Evolutionary conservation across 2,888 invertebrate genomes (phyloP).

Genomic region (Sabellastarte sp.): DNA sequence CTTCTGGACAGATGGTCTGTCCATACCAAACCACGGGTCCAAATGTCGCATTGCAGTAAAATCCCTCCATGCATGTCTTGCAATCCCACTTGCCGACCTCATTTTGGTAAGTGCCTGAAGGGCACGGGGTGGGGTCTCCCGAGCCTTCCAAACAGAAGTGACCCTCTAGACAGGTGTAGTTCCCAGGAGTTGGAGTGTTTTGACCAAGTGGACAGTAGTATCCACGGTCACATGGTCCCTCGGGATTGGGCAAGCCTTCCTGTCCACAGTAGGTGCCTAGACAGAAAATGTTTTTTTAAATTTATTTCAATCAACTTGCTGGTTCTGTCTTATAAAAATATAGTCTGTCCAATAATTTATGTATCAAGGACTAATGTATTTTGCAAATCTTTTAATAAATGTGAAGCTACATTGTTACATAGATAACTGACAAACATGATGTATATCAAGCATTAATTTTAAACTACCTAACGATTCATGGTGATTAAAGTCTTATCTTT

Average conservation of each 20-base stretch:
- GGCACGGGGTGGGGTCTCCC: slow-evolving; percentile 42
- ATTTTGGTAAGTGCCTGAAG: slow-evolving; percentile 49
- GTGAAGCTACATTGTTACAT: too few relatives aligned
- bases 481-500: too few relatives aligned
- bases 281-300: background rate
- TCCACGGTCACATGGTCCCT: slow-evolving; percentile 26
- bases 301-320: too few relatives aligned
- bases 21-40: slow-evolving; percentile 46
- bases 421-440: too few relatives aligned
- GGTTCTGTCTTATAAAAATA: too few relatives aligned
- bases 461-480: too few relatives aligned
- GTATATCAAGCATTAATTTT: too few relatives aligned
- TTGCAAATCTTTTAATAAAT: too few relatives aligned
- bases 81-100: slow-evolving; percentile 40
- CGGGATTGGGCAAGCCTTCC: slow-evolving; percentile 39
- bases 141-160: slow-evolving; percentile 47
- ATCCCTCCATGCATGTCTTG: slow-evolving; percentile 43
- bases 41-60: slow-evolving; percentile 53
- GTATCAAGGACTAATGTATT: too few relatives aligned
- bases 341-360: too few relatives aligned
- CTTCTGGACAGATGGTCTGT: slow-evolving; percentile 47
- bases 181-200: slow-evolving; percentile 41
- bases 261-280: slow-evolving; percentile 48
- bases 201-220: slow-evolving; percentile 55
- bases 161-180: slow-evolving; percentile 47